Evolutionary conservation across 2,113 vertebrate species (phyloP).

Genomic region (Pan troglodytes): NHGRI_mPanTro3-v2.1_pri NC_072404.2:75507501-75508000

Average conservation of each 20-base stretch:
- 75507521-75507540: neutral
- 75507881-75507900: conserved; percentile 95
- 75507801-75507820: conserved; percentile 96
- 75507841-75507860: conserved; percentile 96
- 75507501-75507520: no score
- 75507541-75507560: neutral
- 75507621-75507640: neutral
- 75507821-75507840: conserved; percentile 97
- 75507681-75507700: neutral
- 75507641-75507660: neutral
- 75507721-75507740: accelerated
- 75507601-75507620: neutral
- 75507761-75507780: conserved; percentile 98
- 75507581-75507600: neutral
- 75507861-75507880: conserved; percentile 97
- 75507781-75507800: conserved; percentile 98
- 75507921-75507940: neutral
- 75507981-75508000: accelerated
- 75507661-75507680: neutral
- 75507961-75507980: neutral
- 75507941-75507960: neutral
- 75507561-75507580: neutral
- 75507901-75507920: neutral
- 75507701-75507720: neutral
- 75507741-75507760: conserved; percentile 93